These are phyloP conservation scores for Carlito syrichta DNA, from an alignment of 2,113 vertebrate genomes.

Conservation along the genomic window DNA sequence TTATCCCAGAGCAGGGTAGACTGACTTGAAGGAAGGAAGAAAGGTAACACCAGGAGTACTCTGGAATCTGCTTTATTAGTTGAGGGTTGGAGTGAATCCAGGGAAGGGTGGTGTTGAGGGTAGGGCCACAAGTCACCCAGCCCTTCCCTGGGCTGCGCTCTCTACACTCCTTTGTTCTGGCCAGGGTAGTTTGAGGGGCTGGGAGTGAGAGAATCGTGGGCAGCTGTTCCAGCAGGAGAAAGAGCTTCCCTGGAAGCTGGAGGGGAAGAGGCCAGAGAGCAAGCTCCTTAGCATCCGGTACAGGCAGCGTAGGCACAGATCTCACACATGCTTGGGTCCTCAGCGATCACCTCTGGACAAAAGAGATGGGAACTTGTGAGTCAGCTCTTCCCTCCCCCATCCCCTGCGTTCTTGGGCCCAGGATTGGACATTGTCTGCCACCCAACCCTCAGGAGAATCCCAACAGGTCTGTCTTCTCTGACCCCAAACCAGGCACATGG, in stretches of 20 bases:
- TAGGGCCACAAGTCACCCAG: background rate
- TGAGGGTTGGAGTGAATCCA: background rate
- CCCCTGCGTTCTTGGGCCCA: background rate
- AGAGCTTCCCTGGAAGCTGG: background rate
- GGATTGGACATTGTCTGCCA: background rate
- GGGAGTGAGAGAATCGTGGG: no score
- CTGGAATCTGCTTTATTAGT: conserved; percentile 64
- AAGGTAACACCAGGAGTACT: background rate
- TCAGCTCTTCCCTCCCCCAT: background rate
- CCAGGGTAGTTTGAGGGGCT: background rate
- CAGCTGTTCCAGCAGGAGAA: background rate
- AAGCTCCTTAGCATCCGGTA: conserved; percentile 76
- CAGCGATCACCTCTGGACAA: conserved; percentile 79
- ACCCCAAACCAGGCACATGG: background rate
- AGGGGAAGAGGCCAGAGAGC: background rate
- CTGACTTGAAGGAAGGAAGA: background rate
- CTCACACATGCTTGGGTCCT: conserved; percentile 78
- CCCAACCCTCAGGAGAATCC: background rate
- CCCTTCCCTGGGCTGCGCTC: background rate
- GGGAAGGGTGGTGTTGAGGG: background rate
- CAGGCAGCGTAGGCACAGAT: conserved; percentile 87
- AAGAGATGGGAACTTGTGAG: background rate
- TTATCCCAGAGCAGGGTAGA: background rate
- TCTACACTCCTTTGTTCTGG: background rate
- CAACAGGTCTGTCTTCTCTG: background rate